Percentiles rank a stretch among this genome's conserved stretches.
Evolutionary conservation across 1,140 invertebrate species (phyloP).

Genomic region (Gonatopus flavifemur): DNA sequence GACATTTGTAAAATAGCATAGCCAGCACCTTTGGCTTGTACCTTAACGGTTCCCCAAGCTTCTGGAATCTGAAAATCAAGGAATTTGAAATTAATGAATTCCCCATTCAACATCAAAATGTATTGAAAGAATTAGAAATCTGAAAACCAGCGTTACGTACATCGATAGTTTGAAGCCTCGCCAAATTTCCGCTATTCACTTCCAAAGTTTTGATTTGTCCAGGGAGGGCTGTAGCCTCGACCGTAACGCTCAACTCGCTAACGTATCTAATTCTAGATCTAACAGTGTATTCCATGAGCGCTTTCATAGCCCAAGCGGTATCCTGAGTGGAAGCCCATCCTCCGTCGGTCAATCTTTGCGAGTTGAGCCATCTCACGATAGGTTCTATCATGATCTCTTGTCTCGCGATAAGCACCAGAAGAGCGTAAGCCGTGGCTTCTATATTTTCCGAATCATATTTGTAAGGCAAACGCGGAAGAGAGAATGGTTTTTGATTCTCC

Average conservation of each 20-base stretch:
- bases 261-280: conserved; percentile 83
- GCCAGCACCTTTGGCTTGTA: conserved; percentile 86
- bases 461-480: conserved; percentile 82
- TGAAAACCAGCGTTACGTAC: conserved; percentile 58
- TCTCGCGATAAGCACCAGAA: conserved; percentile 84
- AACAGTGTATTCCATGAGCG: conserved; percentile 87
- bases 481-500: conserved; percentile 89
- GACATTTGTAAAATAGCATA: conserved; percentile 90
- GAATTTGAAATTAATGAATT: conserved; percentile 4
- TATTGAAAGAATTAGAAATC: not conserved
- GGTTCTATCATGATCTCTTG: conserved; percentile 79
- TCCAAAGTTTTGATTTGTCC: conserved; percentile 67
- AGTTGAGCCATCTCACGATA: conserved; percentile 92
- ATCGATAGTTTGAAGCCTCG: conserved; percentile 73
- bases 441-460: conserved; percentile 90
- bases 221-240: conserved; percentile 83
- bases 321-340: conserved; percentile 96
- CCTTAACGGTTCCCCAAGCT: conserved; percentile 90
- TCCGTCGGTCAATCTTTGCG: conserved; percentile 86
- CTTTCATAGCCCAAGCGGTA: conserved; percentile 85
- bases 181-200: conserved; percentile 76
- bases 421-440: conserved; percentile 88
- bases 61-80: conserved; percentile 70
- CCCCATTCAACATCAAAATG: not conserved
- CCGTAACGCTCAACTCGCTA: conserved; percentile 75